Base-by-base conservation (phyloP, 1,140 invertebrate species). In the Drosophila ogumai region DNA sequence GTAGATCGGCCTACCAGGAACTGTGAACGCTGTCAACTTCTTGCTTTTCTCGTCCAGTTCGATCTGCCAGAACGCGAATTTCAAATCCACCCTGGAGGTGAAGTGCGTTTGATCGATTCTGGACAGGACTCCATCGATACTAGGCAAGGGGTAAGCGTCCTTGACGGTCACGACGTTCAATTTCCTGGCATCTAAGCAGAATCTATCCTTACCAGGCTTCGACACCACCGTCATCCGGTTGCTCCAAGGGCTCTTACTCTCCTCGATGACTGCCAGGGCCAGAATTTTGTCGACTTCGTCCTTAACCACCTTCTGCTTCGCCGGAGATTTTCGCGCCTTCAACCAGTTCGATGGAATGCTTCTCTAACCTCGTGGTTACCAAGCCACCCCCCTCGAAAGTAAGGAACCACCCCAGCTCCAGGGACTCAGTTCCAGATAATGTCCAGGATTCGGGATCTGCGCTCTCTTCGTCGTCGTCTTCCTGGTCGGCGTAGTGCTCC, bases 221-320 rank as follows among this genome's bases (percentile, higher is more conserved):
- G 36, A 38, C 13, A 15, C 36, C 13, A 38, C 41, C 9, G 41
- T 44, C 17, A n/a, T 41, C 40, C n/a, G 40, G 40, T 73, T 17
- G 40, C 54, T 64, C 44, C 19, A 28, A 2, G 15, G 55, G 38
- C 55, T 43, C 7, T 40, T 40, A n/a, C 40, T 38, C 19, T 34
- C 50, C 52, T 34, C 52, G 13, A 55, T 55, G 34, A 55, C 52
- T 36, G 17, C 32, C 2, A 55, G 19, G 6, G 52, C 52, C 6
- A 38, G 52, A 17, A 55, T 55, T 34, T 47, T 47, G 17, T 44
- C 17, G 17, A 19, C 17, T 17, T 44, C 17, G 17, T 43, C 17
- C 17, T 19, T 17, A 3, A 44, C 17, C 9, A 43, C 17, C 41
- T 19, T 44, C 9, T 44, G 41, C 17, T 41, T 40, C 15, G 38